Conservation (phyloP, 2,888 invertebrate species). For the Tachina grossa region DNA sequence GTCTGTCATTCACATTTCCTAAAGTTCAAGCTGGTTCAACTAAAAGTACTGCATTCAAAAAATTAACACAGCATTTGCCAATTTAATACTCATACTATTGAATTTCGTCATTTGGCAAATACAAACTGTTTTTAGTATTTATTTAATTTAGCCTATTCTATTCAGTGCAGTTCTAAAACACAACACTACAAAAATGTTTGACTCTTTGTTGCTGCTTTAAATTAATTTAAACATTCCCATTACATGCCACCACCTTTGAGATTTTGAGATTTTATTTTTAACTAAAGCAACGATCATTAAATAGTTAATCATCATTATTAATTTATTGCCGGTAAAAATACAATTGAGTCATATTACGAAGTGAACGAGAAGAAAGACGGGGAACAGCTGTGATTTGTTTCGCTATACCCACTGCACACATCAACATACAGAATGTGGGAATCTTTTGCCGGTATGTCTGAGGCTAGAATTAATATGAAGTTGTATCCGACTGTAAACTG, state of each 20-base stretch:
- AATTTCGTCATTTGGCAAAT: slow-evolving; percentile 43
- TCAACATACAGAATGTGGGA: too few species aligned
- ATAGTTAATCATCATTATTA: not conserved
- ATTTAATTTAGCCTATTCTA: not conserved
- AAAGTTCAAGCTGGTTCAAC: slow-evolving; percentile 29
- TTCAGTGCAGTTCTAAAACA: slow-evolving; percentile 19
- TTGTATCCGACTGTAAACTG: too few species aligned
- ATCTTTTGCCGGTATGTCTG: too few species aligned
- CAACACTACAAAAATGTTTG: slow-evolving; percentile 1
- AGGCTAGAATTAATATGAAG: too few species aligned
- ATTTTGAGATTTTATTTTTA: slow-evolving; percentile 25
- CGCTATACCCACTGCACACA: too few species aligned
- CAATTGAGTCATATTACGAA: slow-evolving; percentile 3
- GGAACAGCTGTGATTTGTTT: too few species aligned
- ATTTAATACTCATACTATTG: slow-evolving; percentile 18
- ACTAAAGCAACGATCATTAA: slow-evolving; percentile 8
- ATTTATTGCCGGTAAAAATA: slow-evolving; percentile 41
- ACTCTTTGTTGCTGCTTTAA: not conserved
- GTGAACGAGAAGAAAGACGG: too few species aligned
- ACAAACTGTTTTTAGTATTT: not conserved
- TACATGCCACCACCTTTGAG: not conserved
- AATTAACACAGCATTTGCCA: slow-evolving; percentile 17
- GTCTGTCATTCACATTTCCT: slow-evolving; percentile 14
- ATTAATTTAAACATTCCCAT: slow-evolving; percentile 41
- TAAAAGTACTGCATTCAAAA: slow-evolving; percentile 1